Conservation (phyloP, 37 sponge, comb jelly and placozoan genomes). For the Geodia barretti region DNA sequence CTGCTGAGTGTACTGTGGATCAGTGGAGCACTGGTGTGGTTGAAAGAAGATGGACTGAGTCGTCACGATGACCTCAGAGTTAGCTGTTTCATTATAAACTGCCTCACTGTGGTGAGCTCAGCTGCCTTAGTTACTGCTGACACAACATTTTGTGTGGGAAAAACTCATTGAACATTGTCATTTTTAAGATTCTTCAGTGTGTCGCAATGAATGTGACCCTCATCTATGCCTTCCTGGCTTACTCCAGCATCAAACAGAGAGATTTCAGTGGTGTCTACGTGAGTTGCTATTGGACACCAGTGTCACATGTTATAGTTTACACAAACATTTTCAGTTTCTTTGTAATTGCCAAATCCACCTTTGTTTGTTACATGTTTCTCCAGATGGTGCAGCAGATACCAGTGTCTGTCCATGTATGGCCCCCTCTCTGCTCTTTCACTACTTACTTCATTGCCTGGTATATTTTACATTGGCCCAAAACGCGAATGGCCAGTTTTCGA, state of each 20-base stretch:
- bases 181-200: slow-evolving; percentile 36
- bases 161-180: too few species aligned
- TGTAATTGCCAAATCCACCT: too few species aligned
- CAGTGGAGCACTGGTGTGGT: slow-evolving; percentile 27
- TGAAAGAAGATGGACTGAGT: slow-evolving; percentile 1
- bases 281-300: too few species aligned
- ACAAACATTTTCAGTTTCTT: too few species aligned
- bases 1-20: slow-evolving; percentile 30
- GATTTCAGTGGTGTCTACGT: background rate
- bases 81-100: slow-evolving; percentile 17
- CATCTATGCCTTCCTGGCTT: slow-evolving; percentile 34
- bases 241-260: background rate
- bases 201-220: slow-evolving; percentile 27
- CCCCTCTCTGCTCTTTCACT: background rate
- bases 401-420: slow-evolving; percentile 5
- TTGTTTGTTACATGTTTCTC: too few species aligned
- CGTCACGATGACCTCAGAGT: background rate
- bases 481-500: background rate
- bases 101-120: slow-evolving; percentile 39
- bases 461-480: background rate
- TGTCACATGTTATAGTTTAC: too few species aligned
- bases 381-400: too few species aligned
- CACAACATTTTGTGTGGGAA: background rate
- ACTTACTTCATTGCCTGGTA: slow-evolving; percentile 12
- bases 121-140: too few species aligned